Percentiles rank a stretch among this genome's conserved stretches.
These are phyloP conservation scores for Melipona bicolor DNA, from an alignment of 2,888 invertebrate genomes.

Conservation along the genomic window DNA sequence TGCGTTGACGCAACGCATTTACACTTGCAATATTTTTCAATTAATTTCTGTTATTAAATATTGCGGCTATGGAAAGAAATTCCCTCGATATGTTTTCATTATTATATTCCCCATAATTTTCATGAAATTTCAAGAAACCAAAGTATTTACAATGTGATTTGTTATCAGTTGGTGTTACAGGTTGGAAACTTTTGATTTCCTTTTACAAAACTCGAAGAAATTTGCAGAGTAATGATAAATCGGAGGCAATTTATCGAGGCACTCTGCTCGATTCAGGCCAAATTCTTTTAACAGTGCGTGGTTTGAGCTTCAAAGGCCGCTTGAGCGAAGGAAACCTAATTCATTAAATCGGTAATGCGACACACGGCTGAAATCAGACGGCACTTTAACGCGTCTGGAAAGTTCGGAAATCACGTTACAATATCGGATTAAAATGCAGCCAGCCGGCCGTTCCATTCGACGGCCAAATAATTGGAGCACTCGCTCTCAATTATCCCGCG, in stretches of 20 bases:
- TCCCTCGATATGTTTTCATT: too few relatives aligned
- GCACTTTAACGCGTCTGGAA: conserved; percentile 48
- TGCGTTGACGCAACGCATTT: too few relatives aligned
- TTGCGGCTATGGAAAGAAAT: too few relatives aligned
- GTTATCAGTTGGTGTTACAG: too few relatives aligned
- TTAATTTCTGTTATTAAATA: too few relatives aligned
- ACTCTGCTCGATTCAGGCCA: neutral
- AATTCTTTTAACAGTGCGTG: conserved; percentile 1
- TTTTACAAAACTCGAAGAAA: neutral
- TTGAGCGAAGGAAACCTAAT: conserved; percentile 49
- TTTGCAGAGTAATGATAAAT: neutral
- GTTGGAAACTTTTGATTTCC: too few relatives aligned
- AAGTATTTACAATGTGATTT: too few relatives aligned
- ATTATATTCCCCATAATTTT: too few relatives aligned
- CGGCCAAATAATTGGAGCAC: conserved; percentile 43
- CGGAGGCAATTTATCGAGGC: neutral
- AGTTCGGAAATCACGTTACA: conserved; percentile 55
- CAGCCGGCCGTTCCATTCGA: conserved; percentile 13
- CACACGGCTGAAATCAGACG: neutral
- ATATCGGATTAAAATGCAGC: conserved; percentile 54
- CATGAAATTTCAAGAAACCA: too few relatives aligned
- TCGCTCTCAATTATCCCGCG: conserved; percentile 43
- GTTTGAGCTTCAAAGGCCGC: conserved; percentile 21
- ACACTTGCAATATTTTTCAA: too few relatives aligned
- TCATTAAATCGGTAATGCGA: conserved; percentile 34